Evolutionary conservation across 2,113 vertebrate genomes (phyloP).

Genomic region (Blennius ocellaris): DNA sequence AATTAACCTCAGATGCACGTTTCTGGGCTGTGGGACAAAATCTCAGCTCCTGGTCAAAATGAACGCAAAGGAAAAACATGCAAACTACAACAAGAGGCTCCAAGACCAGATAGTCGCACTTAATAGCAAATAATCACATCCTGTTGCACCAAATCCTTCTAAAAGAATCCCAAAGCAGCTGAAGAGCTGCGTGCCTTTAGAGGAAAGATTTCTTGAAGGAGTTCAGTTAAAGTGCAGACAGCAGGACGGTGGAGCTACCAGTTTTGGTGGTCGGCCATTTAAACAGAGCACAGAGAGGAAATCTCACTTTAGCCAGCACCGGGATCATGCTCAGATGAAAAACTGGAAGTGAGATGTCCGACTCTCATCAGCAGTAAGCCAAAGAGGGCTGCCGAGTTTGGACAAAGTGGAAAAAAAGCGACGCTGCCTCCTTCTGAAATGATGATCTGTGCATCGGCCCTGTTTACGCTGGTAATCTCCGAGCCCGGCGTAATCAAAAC

Average conservation of each 20-base stretch:
- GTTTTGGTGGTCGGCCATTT: constrained; percentile 27
- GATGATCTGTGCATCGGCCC: constrained; percentile 65
- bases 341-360: constrained; percentile 73
- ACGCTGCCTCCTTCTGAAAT: constrained; percentile 63
- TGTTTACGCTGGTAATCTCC: constrained; percentile 77
- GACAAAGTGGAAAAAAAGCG: constrained; percentile 68
- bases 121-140: no score
- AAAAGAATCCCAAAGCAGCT: no score
- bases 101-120: no score
- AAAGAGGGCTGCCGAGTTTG: constrained; percentile 56
- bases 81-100: no score
- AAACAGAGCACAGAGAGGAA: constrained; percentile 40
- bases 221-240: background rate
- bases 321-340: constrained; percentile 56
- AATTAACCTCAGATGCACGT: no score
- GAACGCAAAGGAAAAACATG: no score
- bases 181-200: no score
- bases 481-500: constrained; percentile 71
- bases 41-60: no score
- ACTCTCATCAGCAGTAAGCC: constrained; percentile 77
- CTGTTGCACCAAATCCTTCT: no score
- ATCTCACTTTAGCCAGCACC: constrained; percentile 46
- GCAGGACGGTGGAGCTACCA: background rate
- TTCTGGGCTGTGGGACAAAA: no score
- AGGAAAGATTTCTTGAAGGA: background rate